Evolutionary conservation across 1,140 invertebrate genomes (phyloP).

Genomic region (Drosophila oshimai): DNA sequence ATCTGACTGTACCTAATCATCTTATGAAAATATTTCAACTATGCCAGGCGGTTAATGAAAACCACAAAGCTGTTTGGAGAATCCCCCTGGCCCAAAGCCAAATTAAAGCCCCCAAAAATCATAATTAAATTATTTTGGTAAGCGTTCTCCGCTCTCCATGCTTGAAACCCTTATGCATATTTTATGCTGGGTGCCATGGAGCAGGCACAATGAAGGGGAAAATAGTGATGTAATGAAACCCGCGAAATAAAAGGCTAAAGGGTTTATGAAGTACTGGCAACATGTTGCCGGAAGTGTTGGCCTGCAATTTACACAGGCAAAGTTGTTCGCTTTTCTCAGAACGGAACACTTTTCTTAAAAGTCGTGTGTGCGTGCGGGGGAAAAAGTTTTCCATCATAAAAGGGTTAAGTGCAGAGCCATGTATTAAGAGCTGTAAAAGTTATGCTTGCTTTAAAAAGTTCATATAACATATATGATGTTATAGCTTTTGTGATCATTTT

Average conservation of each 20-base stretch:
- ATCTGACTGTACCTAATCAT: too few species aligned
- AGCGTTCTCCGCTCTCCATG: constrained; percentile 9
- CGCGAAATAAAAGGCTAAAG: not conserved
- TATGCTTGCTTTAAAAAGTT: constrained; percentile 5
- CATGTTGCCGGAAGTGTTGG: constrained; percentile 39
- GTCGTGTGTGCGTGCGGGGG: not conserved
- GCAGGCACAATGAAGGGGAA: constrained; percentile 17
- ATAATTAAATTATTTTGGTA: constrained; percentile 42
- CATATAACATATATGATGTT: not conserved
- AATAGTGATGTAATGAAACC: constrained; percentile 36
- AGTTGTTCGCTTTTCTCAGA: constrained; percentile 8
- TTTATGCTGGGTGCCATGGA: constrained; percentile 10
- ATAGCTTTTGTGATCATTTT: not conserved
- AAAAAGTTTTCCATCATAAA: constrained; percentile 22
- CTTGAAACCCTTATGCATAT: constrained; percentile 40
- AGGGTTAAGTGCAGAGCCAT: constrained; percentile 30
- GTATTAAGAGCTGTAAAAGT: constrained; percentile 13
- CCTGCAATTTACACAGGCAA: constrained; percentile 34
- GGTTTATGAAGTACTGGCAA: constrained; percentile 1
- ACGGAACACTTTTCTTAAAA: constrained; percentile 4
- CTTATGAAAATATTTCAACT: not conserved
- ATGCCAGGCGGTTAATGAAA: constrained; percentile 16
- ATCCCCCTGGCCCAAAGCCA: not conserved
- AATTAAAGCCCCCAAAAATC: constrained; percentile 32
- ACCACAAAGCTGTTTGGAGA: not conserved